These are phyloP conservation scores for Tetragnatha montana DNA, from an alignment of 2,888 invertebrate genomes.

Conservation along the genomic window DNA sequence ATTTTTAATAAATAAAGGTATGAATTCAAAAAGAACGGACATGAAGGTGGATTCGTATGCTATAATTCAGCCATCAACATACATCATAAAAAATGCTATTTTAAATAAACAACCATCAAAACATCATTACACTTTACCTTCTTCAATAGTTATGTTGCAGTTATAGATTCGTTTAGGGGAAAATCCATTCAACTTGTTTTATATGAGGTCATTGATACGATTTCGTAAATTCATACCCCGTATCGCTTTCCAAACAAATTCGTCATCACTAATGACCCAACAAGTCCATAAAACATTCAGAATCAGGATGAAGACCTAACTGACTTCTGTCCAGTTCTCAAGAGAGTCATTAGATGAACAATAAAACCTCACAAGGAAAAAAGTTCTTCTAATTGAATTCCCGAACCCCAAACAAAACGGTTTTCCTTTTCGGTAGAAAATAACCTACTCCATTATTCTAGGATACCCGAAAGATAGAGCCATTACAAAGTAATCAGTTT, in stretches of 20 bases:
- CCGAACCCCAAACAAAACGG: neutral
- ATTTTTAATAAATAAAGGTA: too few relatives aligned
- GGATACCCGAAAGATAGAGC: neutral
- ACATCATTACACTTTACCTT: too few relatives aligned
- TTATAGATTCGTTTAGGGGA: too few relatives aligned
- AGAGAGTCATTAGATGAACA: neutral
- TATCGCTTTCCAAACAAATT: neutral
- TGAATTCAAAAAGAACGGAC: too few relatives aligned
- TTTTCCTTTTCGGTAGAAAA: neutral
- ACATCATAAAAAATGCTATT: too few relatives aligned
- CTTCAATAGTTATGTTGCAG: too few relatives aligned
- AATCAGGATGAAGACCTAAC: neutral
- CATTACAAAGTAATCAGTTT: neutral
- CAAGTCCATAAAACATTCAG: neutral
- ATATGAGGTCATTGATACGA: too few relatives aligned
- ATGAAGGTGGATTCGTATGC: too few relatives aligned
- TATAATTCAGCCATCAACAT: too few relatives aligned
- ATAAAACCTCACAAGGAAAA: neutral
- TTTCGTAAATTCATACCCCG: too few relatives aligned
- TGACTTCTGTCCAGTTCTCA: neutral
- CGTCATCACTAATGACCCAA: neutral
- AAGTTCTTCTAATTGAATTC: neutral
- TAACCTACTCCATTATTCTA: neutral
- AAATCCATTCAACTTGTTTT: too few relatives aligned
- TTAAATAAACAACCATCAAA: too few relatives aligned